Base-by-base conservation (phyloP, 2,113 vertebrate genomes). In the Galemys pyrenaicus region DNA sequence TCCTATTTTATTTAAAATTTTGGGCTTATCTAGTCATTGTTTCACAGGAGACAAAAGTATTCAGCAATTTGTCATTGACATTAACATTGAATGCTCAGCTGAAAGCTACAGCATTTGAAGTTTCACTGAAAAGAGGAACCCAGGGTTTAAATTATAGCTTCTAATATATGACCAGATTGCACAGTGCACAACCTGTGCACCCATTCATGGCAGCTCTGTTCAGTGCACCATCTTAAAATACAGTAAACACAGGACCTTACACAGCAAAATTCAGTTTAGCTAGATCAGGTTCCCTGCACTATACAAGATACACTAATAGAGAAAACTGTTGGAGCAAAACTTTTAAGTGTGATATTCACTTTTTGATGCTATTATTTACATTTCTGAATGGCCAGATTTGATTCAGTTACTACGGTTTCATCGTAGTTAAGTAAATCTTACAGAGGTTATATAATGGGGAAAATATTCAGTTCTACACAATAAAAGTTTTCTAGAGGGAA, bases 331-430 rank as follows among this genome's bases (percentile, higher is more conserved):
- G 46, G 37, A 64, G 35, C 8, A 58, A 92, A 87, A 30, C 24
- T 68, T 79, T 77, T 78, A 73, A 86, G 62, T 41, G 26, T 20
- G 32, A 84, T 49, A 89, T 20, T 22, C 30, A 4, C 22, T 78
- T 92, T 86, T 70, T 80, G 60, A 26, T 60, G 39, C 82, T 77
- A 30, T 70, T 70, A 49, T 80, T 91, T 80, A 6, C 15, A 39
- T 94, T 79, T 92, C 56, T 93, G 15, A 92, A 78, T 73, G 70
- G 35, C 37, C 24, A 30, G 56, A 64, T 93, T 94, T 84, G 84
- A 93, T 94, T 56, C 89, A 87, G 92, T 75, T 68, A 51, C 74
- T 62, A 58, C 82, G 41, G 3, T 81, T 89, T 78, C 58, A 56
- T 81, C 79, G 49, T 26, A 28, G 4, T 13, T 75, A 39, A 64